Evolutionary conservation across 2,888 invertebrate genomes (phyloP).

Genomic region (Phyto melanocephala): DNA sequence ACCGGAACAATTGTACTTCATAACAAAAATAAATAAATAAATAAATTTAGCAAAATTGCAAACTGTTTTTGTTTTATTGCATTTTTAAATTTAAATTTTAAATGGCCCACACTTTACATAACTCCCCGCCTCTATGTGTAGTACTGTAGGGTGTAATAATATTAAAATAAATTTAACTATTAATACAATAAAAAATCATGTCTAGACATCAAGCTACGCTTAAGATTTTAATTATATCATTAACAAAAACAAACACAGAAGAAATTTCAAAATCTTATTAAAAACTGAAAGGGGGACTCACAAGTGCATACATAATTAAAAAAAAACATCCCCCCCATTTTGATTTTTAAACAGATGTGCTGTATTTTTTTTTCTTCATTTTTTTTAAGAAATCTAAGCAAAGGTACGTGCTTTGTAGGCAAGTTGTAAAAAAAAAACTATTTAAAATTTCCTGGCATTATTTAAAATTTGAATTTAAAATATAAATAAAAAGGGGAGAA

Average conservation of each 20-base stretch:
- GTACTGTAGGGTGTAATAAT: not conserved
- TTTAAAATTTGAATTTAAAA: not conserved
- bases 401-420: conserved; percentile 15
- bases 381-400: not conserved
- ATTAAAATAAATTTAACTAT: conserved; percentile 1
- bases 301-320: not conserved
- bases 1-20: no score
- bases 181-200: conserved; percentile 39
- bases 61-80: no score
- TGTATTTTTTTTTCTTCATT: conserved; percentile 2
- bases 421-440: conserved; percentile 4
- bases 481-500: not conserved
- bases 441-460: conserved; percentile 6
- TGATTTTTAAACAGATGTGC: conserved; percentile 42
- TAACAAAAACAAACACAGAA: conserved; percentile 15
- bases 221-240: conserved; percentile 57
- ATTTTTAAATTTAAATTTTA: no score
- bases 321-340: conserved; percentile 9
- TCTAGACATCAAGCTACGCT: conserved; percentile 62
- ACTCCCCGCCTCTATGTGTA: no score
- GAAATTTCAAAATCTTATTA: not conserved
- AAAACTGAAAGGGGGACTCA: conserved; percentile 2
- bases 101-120: no score
- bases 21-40: no score
- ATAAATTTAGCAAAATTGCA: no score